Conservation (phyloP, 92 coral and sea anemone genomes). For the Zoanthus sociatus region DNA sequence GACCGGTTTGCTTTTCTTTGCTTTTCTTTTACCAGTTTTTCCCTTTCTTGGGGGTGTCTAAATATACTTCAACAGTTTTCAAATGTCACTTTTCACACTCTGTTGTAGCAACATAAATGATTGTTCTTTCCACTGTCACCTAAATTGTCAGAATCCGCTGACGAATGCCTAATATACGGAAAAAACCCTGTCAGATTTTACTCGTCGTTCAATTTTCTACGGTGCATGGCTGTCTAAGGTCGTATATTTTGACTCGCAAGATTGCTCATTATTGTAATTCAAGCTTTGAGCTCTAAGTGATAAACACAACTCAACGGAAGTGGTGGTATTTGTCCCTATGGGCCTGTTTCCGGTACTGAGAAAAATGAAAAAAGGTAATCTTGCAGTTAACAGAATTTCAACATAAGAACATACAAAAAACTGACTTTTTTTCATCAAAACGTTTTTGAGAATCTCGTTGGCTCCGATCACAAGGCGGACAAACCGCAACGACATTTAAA, state of each 20-base stretch:
- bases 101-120: neutral
- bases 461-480: neutral
- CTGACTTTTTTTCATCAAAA: neutral
- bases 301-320: slow-evolving; percentile 88
- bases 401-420: neutral
- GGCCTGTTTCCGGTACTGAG: slow-evolving; percentile 85
- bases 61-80: neutral
- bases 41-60: slow-evolving; percentile 4
- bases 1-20: neutral
- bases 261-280: slow-evolving; percentile 92
- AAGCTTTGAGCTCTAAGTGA: slow-evolving; percentile 84
- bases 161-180: neutral
- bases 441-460: neutral
- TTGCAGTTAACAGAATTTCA: slow-evolving; percentile 46
- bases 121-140: neutral
- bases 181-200: slow-evolving; percentile 8
- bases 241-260: slow-evolving; percentile 82
- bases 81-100: slow-evolving; percentile 10
- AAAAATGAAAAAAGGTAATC: slow-evolving; percentile 58
- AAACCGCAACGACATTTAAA: slow-evolving; percentile 37
- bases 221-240: slow-evolving; percentile 76
- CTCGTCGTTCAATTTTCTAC: slow-evolving; percentile 59
- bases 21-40: neutral
- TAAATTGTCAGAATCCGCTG: neutral
- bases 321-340: slow-evolving; percentile 83